Evolutionary conservation across 2,888 invertebrate species (phyloP), one percentile per base, ranked within the genome.

Genomic region (Neoitamus cyanurus): DNA sequence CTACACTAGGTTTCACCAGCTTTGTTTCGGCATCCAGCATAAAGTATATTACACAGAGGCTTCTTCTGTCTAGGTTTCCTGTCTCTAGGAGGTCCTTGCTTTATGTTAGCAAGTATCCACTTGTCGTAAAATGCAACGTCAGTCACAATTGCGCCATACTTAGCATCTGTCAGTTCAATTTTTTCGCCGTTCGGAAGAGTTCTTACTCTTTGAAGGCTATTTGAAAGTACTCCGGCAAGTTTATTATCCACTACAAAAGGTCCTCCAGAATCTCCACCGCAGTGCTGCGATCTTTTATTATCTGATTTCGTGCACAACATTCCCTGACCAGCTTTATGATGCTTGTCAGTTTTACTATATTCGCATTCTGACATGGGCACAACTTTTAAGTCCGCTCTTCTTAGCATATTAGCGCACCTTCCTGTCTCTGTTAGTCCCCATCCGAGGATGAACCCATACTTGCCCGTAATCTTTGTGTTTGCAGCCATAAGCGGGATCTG

Each of bases 221-320:
- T 36, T 36, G 73, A 73, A 15, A 73, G 34, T 7, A 73, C 0
- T 9, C 36, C 73, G 7, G 25, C 36, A 2, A 73, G 9, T 73
- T 73, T 73, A 7, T 36, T 36, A n/a, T 36, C 36, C 11, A 73
- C 25, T 36, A 73, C 15, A 34, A 73, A 36, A 13, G 73, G 73
- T 11, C 36, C 36, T 11, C 73, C 73, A 73, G 73, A 73, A 34
- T 73, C 73, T n/a, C 73, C 73, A 13, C n/a, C 7, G 15, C 73
- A 73, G 1, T 34, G 73, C 6, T 20, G 15, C 2, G 73, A 36
- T 9, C 2, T 36, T 36, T 37, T 1, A 20, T 73, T 73, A 20
- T 73, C 37, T 37, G 73, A 15, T 73, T 36, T 20, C 6, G 73
- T 30, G 73, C 73, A 73, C 7, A 73, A 15, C 73, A 73, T 73